A percentile compares a stretch with the other conserved stretches of the same genome.
Conservation (phyloP, 2,888 invertebrate species). For the Serripes groenlandicus region DNA sequence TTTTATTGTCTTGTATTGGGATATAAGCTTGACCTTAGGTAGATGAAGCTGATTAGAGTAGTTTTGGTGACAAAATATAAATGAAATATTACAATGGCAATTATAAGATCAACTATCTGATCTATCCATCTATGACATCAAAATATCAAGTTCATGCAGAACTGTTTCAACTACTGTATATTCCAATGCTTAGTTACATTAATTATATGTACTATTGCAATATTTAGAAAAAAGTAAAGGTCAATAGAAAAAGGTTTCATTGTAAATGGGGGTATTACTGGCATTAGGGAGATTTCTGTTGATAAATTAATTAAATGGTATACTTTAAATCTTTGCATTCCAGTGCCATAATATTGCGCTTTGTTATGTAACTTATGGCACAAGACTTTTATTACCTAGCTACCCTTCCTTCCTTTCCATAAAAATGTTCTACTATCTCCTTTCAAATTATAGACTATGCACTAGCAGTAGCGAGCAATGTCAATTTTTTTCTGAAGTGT, state of each 20-base stretch:
- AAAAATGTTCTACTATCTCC: too few relatives aligned
- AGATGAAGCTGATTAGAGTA: constrained; percentile 64
- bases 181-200: background rate
- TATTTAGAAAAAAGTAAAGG: background rate
- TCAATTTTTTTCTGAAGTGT: too few relatives aligned
- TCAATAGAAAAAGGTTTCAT: background rate
- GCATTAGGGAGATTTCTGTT: constrained; percentile 52
- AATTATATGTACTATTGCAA: constrained; percentile 28
- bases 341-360: constrained; percentile 46
- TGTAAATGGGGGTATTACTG: constrained; percentile 26
- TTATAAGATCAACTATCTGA: too few relatives aligned
- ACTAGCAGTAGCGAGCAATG: too few relatives aligned
- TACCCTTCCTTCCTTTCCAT: constrained; percentile 40
- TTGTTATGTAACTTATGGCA: constrained; percentile 44
- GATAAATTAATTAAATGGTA: constrained; percentile 10
- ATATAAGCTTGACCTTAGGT: too few relatives aligned
- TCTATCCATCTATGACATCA: too few relatives aligned
- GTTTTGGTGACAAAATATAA: constrained; percentile 67
- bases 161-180: too few relatives aligned
- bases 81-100: constrained; percentile 18
- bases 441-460: background rate
- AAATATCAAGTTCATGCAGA: too few relatives aligned
- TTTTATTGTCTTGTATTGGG: too few relatives aligned
- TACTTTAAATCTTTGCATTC: background rate
- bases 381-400: constrained; percentile 39